phyloP scores from a whole-genome alignment of 2,797 vertebrate species.

The Chaenodraco wilsoni region DNA sequence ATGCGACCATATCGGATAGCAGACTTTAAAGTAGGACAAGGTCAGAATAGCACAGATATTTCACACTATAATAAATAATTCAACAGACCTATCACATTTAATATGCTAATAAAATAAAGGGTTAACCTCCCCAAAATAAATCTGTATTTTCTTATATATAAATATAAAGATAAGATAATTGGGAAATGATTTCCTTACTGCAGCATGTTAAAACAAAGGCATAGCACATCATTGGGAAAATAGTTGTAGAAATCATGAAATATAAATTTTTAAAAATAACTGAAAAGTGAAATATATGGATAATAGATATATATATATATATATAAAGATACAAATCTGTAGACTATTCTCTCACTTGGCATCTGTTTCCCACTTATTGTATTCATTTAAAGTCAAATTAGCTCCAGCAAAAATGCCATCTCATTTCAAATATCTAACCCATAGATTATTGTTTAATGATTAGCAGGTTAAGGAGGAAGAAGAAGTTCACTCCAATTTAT shows the following conservation, averaged over 20 bases:
- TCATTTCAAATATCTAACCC: slow-evolving; percentile 33
- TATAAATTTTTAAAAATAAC: too few species aligned
- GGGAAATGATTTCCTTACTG: too few species aligned
- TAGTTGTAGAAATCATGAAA: too few species aligned
- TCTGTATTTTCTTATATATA: too few species aligned
- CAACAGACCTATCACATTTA: not conserved
- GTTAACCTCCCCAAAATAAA: not conserved
- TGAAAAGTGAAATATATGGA: too few species aligned
- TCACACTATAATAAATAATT: not conserved
- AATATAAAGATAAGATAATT: too few species aligned
- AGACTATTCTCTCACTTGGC: too few species aligned
- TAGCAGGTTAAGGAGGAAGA: slow-evolving; percentile 14
- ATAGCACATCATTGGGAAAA: too few species aligned
- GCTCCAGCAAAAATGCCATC: slow-evolving; percentile 26
- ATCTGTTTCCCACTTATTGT: not conserved
- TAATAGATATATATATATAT: too few species aligned
- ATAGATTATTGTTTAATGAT: slow-evolving; percentile 27
- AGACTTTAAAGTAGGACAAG: slow-evolving; percentile 48
- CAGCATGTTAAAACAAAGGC: too few species aligned
- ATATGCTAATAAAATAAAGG: not conserved
- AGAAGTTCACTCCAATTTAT: slow-evolving; percentile 6
- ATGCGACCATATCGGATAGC: slow-evolving; percentile 19
- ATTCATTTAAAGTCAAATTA: not conserved
- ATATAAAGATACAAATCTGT: too few species aligned
- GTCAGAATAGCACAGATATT: not conserved